Conservation (phyloP, 2,888 invertebrate genomes). For the Tinea trinotella region DNA sequence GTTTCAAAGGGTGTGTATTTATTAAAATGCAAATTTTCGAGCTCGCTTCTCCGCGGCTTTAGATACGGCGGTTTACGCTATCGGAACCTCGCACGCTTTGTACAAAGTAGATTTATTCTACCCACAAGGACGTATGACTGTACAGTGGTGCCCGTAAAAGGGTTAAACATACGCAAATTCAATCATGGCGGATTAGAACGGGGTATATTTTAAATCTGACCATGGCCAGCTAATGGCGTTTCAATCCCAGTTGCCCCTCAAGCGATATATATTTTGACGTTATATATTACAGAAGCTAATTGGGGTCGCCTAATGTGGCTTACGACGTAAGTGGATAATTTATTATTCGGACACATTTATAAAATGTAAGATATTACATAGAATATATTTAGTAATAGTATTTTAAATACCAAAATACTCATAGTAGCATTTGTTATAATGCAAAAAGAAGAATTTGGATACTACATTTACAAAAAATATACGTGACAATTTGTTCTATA, state of each 20-base stretch:
- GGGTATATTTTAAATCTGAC: conserved; percentile 71
- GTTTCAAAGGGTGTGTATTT: conserved; percentile 71
- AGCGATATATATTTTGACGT: conserved; percentile 53
- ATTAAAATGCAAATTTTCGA: conserved; percentile 71
- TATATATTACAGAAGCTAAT: conserved; percentile 64
- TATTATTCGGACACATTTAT: conserved; percentile 38
- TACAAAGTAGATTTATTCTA: conserved; percentile 67
- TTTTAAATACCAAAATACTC: too few relatives aligned
- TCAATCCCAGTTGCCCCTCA: conserved; percentile 54
- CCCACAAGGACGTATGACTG: conserved; percentile 22
- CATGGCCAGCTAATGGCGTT: conserved; percentile 58
- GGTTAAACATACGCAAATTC: conserved; percentile 49
- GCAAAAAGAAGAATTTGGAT: too few relatives aligned
- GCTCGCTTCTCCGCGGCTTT: conserved; percentile 46
- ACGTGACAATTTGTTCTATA: too few relatives aligned
- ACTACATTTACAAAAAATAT: too few relatives aligned
- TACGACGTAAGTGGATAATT: conserved; percentile 69
- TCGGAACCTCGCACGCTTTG: conserved; percentile 64
- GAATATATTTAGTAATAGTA: background rate
- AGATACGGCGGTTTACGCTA: conserved; percentile 51
- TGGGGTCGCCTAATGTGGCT: conserved; percentile 71
- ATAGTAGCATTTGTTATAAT: too few relatives aligned
- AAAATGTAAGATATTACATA: too few relatives aligned
- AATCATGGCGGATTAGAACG: conserved; percentile 67
- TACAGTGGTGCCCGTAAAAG: background rate